phyloP scores from a whole-genome alignment of 2,113 vertebrate species.

The Mus musculus region GRCm39 chr11:12651501-12652000 shows the following conservation, averaged over 20 bases:
- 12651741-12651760: rapidly evolving
- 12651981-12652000: neutral
- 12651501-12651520: neutral
- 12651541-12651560: neutral
- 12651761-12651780: neutral
- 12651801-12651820: neutral
- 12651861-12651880: neutral
- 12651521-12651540: neutral
- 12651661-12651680: rapidly evolving
- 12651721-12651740: neutral
- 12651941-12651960: neutral
- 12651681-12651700: neutral
- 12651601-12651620: neutral
- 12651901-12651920: neutral
- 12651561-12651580: neutral
- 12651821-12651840: rapidly evolving
- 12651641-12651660: neutral
- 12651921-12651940: neutral
- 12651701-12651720: neutral
- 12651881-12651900: too few relatives aligned
- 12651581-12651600: neutral
- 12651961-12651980: too few relatives aligned
- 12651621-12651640: neutral
- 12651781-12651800: too few relatives aligned
- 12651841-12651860: rapidly evolving